Percentiles rank a stretch among this genome's conserved stretches.
phyloP scores from a whole-genome alignment of 2,113 vertebrate species.

The Myiozetetes cayanensis region DNA sequence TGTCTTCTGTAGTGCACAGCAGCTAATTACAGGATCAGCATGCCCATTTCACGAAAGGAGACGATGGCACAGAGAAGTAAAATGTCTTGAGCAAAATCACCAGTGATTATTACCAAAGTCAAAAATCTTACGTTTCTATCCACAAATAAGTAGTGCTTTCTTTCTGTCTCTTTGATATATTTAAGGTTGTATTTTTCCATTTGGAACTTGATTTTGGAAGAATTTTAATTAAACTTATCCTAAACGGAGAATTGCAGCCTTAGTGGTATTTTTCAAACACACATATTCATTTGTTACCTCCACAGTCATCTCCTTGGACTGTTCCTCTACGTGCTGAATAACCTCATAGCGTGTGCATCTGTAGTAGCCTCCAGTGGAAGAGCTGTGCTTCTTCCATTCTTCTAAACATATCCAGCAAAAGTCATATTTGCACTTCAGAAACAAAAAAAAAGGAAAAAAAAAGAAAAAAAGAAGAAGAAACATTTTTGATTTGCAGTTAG shows the following conservation, averaged over 20 bases:
- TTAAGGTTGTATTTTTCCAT: not conserved
- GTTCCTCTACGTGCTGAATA: slow-evolving; percentile 96
- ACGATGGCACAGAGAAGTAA: not conserved
- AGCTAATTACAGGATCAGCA: not conserved
- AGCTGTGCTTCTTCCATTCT: slow-evolving; percentile 99
- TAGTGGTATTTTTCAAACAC: not conserved
- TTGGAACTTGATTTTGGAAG: not conserved
- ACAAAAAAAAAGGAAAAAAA: not conserved
- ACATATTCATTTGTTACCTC: slow-evolving; percentile 78
- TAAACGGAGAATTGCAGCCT: not conserved
- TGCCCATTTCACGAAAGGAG: not conserved
- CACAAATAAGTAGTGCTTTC: not conserved
- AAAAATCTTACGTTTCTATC: not conserved
- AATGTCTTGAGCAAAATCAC: not conserved
- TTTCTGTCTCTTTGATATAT: not conserved
- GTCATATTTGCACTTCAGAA: slow-evolving; percentile 92
- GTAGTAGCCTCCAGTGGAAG: slow-evolving; percentile 97
- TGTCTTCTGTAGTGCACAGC: not conserved
- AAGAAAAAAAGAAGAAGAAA: not conserved
- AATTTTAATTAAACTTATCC: not conserved
- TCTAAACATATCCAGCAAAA: slow-evolving; percentile 99
- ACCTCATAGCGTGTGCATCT: slow-evolving; percentile 97
- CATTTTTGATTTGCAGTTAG: not conserved
- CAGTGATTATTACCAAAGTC: not conserved
- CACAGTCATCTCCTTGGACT: slow-evolving; percentile 97